Evolutionary conservation across 1,140 invertebrate genomes (phyloP).

Genomic region (Diorhabda elongata): DNA sequence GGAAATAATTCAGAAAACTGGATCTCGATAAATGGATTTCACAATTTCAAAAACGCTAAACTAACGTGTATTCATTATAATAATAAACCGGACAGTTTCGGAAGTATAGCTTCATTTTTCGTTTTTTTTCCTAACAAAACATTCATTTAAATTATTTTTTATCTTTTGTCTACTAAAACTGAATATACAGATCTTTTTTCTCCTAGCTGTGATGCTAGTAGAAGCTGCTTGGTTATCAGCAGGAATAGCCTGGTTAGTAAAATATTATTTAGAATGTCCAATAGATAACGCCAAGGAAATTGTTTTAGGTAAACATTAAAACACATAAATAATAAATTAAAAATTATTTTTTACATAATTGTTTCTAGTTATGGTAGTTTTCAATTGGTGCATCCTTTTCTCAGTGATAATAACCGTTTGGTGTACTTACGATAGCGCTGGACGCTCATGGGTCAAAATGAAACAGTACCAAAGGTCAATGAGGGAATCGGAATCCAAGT

Average conservation of each 20-base stretch:
- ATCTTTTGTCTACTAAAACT: neutral
- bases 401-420: constrained; percentile 74
- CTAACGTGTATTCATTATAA: no score
- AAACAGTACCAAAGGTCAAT: constrained; percentile 83
- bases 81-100: no score
- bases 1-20: no score
- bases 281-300: constrained; percentile 68
- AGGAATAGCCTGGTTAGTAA: constrained; percentile 69
- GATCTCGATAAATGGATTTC: no score
- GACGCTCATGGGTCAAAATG: constrained; percentile 91
- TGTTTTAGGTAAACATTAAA: constrained; percentile 63
- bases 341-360: neutral
- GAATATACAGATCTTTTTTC: constrained; percentile 8
- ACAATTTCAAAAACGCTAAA: no score
- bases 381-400: constrained; percentile 73
- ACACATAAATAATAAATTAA: neutral
- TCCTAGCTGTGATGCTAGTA: constrained; percentile 67
- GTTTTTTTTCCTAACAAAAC: no score
- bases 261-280: constrained; percentile 67
- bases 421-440: constrained; percentile 85
- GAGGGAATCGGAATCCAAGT: constrained; percentile 68
- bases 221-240: constrained; percentile 74
- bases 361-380: constrained; percentile 70
- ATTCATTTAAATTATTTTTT: no score
- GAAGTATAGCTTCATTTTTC: no score